Conservation (phyloP, 1,140 invertebrate genomes). For the Drosophila novamexicana region DNA sequence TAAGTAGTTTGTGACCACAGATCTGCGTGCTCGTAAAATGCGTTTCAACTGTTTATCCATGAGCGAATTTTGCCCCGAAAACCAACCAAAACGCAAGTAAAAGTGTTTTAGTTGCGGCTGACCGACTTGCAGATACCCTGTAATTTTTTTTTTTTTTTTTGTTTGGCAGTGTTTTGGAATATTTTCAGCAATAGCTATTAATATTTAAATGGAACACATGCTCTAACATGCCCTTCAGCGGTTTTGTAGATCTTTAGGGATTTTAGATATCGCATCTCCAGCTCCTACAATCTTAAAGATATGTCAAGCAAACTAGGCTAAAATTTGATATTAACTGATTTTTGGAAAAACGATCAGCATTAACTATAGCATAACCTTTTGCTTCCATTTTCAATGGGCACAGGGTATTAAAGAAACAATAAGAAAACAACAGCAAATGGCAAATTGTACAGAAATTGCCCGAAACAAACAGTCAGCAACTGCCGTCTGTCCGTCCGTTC, state of each 20-base stretch:
- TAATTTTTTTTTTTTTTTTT: neutral
- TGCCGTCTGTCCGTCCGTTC: constrained; percentile 9
- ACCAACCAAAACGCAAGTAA: constrained; percentile 22
- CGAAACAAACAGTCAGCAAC: constrained; percentile 77
- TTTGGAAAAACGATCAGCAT: too few relatives aligned
- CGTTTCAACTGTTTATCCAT: constrained; percentile 80
- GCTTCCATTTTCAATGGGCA: neutral
- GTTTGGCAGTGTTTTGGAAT: too few relatives aligned
- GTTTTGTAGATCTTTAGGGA: too few relatives aligned
- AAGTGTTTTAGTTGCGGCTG: neutral
- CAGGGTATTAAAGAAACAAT: constrained; percentile 44
- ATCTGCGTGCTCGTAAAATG: constrained; percentile 78
- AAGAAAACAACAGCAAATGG: constrained; percentile 60
- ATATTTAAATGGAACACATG: too few relatives aligned
- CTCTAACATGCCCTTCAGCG: too few relatives aligned
- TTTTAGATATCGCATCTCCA: too few relatives aligned
- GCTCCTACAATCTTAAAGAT: too few relatives aligned
- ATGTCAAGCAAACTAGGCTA: too few relatives aligned
- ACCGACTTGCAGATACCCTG: constrained; percentile 1
- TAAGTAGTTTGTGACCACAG: constrained; percentile 83
- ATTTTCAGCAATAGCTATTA: too few relatives aligned
- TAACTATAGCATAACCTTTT: neutral
- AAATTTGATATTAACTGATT: too few relatives aligned
- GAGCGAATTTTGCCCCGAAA: constrained; percentile 66
- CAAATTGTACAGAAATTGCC: constrained; percentile 82